Conservation (phyloP, 2,797 vertebrate genomes). For the Bovichtus variegatus region DNA sequence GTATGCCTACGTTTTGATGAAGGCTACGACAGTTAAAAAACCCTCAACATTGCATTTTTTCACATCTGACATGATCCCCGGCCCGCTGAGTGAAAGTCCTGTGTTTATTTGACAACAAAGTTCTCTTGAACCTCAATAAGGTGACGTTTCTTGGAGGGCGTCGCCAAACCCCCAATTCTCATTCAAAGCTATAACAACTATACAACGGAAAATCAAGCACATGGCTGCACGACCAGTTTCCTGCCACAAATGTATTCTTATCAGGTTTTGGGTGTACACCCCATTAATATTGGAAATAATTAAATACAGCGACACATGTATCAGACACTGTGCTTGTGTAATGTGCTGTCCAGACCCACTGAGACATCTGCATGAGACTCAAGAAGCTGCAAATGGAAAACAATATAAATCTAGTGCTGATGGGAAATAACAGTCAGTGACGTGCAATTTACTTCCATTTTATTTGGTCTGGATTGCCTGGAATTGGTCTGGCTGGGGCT, state of each 20-base stretch:
- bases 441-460: slow-evolving; percentile 49
- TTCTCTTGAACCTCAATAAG: not conserved
- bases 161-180: not conserved
- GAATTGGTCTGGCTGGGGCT: slow-evolving; percentile 42
- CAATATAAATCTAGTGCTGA: slow-evolving; percentile 50
- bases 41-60: no score
- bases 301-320: not conserved
- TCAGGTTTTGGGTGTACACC: not conserved
- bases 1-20: no score
- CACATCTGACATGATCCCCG: no score
- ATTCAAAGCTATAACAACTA: not conserved
- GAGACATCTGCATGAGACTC: slow-evolving; percentile 18
- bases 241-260: not conserved
- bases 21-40: no score
- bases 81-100: no score
- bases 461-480: slow-evolving; percentile 44
- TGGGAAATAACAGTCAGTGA: slow-evolving; percentile 59
- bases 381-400: slow-evolving; percentile 46
- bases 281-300: not conserved
- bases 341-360: slow-evolving; percentile 7
- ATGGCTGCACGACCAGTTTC: not conserved
- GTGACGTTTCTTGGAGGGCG: not conserved
- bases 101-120: not conserved
- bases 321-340: slow-evolving; percentile 3
- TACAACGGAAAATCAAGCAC: not conserved